Evolutionary conservation across 2,888 invertebrate genomes (phyloP), one percentile per base, ranked within the genome.

Genomic region (Pseudococcus jackbeardsleyi): DNA sequence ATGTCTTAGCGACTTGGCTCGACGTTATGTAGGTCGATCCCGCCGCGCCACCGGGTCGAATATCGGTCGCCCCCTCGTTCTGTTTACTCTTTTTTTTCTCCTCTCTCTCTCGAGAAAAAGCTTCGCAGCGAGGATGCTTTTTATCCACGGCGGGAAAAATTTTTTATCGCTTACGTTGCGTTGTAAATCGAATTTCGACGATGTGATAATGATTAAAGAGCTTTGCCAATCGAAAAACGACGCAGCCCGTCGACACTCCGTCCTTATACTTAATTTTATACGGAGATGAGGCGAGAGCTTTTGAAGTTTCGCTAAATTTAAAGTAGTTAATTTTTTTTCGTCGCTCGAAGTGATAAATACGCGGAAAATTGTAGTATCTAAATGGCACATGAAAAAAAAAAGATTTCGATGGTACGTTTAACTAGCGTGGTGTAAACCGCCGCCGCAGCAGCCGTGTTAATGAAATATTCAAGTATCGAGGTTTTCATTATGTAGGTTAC

Each of bases 401-500:
- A 15, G 50, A 50, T 50, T 50, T 17, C 15, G 17, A 15, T 15
- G 15, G 46, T 54, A 54, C 17, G 54, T 54, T 12, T 15, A 0
- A n/a, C 59, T 59, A 59, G 19, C 59, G n/a, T 19, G 19, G 5
- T 59, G 19, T 50, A 12, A 50, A 59, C 59, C 5, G 9, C n/a
- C n/a, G 7, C 59, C 26, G 26, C 33, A 3, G 22, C 15, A 7
- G 15, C 11, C 22, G 68, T 72, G 68, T 72, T 72, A 72, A 72
- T 72, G 68, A 72, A 72, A 72, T 72, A 72, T 72, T 72, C 68
- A 72, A 72, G 26, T 72, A 72, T 72, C 68, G 68, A 26, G 26
- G 68, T 72, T 72, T 64, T 72, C 64, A 72, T 72, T 72, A 72
- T 72, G 68, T 72, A 72, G 68, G 68, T 72, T 72, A 72, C 68